Evolutionary conservation across 2,113 vertebrate species (phyloP), one percentile per base, ranked within the genome.

Genomic region (Motacilla alba): DNA sequence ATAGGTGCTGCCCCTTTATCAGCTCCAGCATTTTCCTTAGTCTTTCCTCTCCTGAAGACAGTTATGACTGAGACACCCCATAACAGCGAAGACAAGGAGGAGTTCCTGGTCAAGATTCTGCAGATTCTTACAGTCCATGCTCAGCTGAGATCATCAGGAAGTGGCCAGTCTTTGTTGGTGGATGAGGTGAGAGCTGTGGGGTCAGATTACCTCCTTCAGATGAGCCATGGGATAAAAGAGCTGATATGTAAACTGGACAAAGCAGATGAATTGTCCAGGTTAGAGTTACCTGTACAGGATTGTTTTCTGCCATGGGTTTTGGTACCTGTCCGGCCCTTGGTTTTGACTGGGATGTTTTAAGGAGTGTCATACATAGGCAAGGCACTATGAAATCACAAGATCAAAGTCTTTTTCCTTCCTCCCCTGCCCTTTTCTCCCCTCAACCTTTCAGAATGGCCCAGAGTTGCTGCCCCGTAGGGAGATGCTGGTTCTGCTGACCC

Each of bases 21-120:
- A 1, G 98, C 98, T 15, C 98, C 98, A 69, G 98, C 98, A 10
- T 98, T 98, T 95, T 98, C 98, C 90, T 98, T 99, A 87, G 99
- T 99, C 96, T 99, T 99, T 97, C 99, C 99, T 10, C 98, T 99
- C 66, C 97, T 99, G 41, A 99, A 99, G 89, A 98, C 97, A 5
- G 98, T 98, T 90, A 98, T 99, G 94, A 98, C 95, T 20, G 98
- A 99, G 83, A 98, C 98, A 46, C 97, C 98, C 21, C 97, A 96
- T 88, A 98, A 98, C 92, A 98, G 96, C 0, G 98, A 99, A 93
- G 99, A 99, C 89, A 95, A 95, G 0, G 99, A 99, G 87, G 97
- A 97, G 62, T 95, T 98, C 77, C 97, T 99, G 98, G 98, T 97
- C 89, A 98, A 98, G 89, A 98, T 98, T 12, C 95, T 99, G 87